Base-by-base conservation (phyloP, 2,888 invertebrate genomes). In the Chaetogeoica ovagalla region DNA sequence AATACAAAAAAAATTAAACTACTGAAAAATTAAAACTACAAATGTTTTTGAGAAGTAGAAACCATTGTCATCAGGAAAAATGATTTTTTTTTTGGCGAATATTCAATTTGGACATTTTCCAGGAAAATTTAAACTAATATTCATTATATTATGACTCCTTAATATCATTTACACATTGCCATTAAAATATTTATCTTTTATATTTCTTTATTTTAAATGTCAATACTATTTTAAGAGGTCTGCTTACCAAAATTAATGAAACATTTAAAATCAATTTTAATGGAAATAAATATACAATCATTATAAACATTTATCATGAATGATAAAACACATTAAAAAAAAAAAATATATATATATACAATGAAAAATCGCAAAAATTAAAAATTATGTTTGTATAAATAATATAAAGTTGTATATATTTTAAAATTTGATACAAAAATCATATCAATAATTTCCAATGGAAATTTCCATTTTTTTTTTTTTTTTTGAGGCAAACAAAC, bases 141-240 rank as follows among this genome's bases (percentile, higher is more conserved):
- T 63, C 55, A 70, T 77, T 77, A 62, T 63, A 70, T 63, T 52
- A 21, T 62, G 37, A 77, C 60, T 77, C 21, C 19, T 52, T 70
- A 70, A 77, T 70, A 77, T 52, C 60, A 76, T 76, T 76, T 76
- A 69, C 59, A 60, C 48, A 69, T 75, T 37, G n/a, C 59, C 48
- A 69, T 69, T 69, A 76, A 69, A 73, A 76, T 69, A 59, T 76
- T 68, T 68, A 76, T 68, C 66, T 68, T 68, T 59, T 76, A 30
- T 63, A 13, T 57, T 48, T 65, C 30, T 74, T 75, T 39, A 71
- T 66, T 76, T 68, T 76, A 11, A 59, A 68, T 23, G 7, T 68
- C 52, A 76, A 76, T 69, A 69, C 66, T 76, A 68, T 68, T 68
- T 59, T 48, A 17, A 74, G 65, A 65, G 55, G 19, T 7, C n/a